A percentile compares a stretch with the other conserved stretches of the same genome.
Conservation (phyloP, 1,140 invertebrate genomes). For the Laupala kohalensis region DNA sequence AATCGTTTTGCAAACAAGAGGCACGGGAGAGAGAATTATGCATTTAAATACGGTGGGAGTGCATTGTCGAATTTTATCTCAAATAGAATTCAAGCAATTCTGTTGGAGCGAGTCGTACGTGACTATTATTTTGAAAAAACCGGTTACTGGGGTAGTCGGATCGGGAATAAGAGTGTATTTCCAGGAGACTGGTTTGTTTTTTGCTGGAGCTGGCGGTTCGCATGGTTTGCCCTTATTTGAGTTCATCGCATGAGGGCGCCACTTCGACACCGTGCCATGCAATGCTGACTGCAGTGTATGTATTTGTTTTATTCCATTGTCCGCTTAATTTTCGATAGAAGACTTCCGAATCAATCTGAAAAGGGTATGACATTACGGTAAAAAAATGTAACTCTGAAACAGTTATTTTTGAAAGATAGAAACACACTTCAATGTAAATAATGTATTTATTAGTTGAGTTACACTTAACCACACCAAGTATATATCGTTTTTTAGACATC, state of each 20-base stretch:
- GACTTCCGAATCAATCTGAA: too few species aligned
- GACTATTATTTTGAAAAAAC: neutral
- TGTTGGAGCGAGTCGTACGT: neutral
- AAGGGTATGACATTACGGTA: too few species aligned
- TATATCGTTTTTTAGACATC: too few species aligned
- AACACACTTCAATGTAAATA: too few species aligned
- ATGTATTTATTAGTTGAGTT: too few species aligned
- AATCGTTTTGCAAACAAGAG: neutral
- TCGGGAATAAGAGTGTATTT: neutral
- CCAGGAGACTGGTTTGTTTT: neutral
- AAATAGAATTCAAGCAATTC: neutral
- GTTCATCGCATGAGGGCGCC: neutral
- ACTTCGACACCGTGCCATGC: neutral
- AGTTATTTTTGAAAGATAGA: too few species aligned
- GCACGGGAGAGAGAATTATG: neutral
- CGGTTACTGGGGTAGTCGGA: neutral
- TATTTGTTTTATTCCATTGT: too few species aligned
- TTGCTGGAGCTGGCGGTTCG: neutral
- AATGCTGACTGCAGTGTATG: too few species aligned
- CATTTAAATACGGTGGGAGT: neutral
- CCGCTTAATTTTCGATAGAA: too few species aligned
- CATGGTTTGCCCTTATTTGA: neutral
- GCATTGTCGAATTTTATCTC: neutral
- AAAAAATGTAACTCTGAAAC: too few species aligned
- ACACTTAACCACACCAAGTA: too few species aligned